Evolutionary conservation across 2,113 vertebrate genomes (phyloP).

Genomic region (Perognathus longimembris): DNA sequence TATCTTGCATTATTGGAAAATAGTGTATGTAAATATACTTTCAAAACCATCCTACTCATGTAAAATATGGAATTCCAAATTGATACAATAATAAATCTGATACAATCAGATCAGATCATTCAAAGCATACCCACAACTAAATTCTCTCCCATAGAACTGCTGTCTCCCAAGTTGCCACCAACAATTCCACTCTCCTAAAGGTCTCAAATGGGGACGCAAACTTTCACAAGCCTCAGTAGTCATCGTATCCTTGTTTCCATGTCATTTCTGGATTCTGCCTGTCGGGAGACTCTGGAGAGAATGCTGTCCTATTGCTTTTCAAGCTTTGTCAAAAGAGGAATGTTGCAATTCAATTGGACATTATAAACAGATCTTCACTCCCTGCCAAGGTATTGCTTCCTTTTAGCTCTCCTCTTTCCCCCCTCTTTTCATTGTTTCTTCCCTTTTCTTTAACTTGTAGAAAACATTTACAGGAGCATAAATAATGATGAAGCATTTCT

Average conservation of each 20-base stretch:
- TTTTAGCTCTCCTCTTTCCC: background rate
- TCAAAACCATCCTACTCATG: background rate
- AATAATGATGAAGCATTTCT: background rate
- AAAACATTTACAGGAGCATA: background rate
- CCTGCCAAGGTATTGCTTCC: background rate
- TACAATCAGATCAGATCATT: background rate
- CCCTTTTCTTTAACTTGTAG: background rate
- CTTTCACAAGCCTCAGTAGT: background rate
- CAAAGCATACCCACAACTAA: background rate
- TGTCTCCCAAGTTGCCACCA: too few species aligned
- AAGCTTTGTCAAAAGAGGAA: background rate
- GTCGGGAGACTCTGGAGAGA: background rate
- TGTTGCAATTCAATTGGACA: background rate
- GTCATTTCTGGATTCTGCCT: background rate
- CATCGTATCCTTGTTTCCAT: background rate
- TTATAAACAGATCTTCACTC: background rate
- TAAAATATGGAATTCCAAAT: background rate
- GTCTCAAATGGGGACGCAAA: background rate
- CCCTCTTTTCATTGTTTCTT: fast-evolving
- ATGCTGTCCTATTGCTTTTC: background rate
- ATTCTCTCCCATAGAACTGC: too few species aligned
- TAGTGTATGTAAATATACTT: background rate
- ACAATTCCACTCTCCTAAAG: too few species aligned
- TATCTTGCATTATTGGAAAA: background rate
- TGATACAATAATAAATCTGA: background rate